Percentiles rank a stretch among this genome's conserved stretches.
These are phyloP conservation scores for Fistularia commersonii DNA, from an alignment of 2,797 vertebrate species.

Conservation along the genomic window DNA sequence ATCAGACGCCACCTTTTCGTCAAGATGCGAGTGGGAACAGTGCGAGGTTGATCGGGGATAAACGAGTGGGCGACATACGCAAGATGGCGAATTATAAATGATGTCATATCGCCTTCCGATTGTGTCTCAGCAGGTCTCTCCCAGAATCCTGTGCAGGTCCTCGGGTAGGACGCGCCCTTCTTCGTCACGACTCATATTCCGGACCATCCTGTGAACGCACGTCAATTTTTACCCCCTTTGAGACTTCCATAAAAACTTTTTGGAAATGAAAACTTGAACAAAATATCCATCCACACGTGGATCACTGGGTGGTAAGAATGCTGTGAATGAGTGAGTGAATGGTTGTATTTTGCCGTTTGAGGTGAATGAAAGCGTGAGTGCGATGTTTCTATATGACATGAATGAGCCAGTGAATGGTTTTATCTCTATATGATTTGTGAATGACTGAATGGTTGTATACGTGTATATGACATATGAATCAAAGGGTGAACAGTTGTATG, in stretches of 20 bases:
- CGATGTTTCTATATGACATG: no score
- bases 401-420: no score
- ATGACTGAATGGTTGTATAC: no score
- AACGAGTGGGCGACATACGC: background rate
- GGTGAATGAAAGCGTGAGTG: no score
- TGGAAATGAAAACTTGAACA: no score
- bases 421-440: no score
- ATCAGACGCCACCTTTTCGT: conserved; percentile 4
- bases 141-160: conserved; percentile 84
- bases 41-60: background rate
- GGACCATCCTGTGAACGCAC: conserved; percentile 77
- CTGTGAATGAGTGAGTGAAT: no score
- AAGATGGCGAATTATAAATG: background rate
- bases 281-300: background rate
- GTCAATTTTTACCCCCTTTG: background rate
- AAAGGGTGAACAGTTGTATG: no score
- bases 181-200: conserved; percentile 85
- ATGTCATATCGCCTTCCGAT: conserved; percentile 24
- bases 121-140: conserved; percentile 66
- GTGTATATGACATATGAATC: no score
- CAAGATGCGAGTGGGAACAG: conserved; percentile 1
- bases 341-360: no score
- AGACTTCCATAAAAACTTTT: background rate
- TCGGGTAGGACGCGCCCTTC: conserved; percentile 81
- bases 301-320: background rate